Percentiles rank a stretch among this genome's conserved stretches.
phyloP scores from a whole-genome alignment of 2,888 invertebrate species.

The Acrobasis consociella region DNA sequence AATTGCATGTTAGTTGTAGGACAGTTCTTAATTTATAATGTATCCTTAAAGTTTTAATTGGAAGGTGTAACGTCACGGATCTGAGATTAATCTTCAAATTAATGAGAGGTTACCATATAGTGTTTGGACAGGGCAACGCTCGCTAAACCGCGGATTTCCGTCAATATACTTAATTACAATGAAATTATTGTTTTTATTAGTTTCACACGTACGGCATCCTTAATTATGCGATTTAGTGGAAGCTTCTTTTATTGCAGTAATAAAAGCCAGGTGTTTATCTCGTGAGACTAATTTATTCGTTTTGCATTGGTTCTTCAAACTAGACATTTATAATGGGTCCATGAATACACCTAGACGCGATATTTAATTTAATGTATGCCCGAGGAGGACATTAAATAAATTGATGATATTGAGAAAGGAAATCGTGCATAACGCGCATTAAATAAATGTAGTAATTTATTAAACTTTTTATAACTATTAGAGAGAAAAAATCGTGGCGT shows the following conservation, averaged over 20 bases:
- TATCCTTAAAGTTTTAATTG: not conserved
- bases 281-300: slow-evolving; percentile 13
- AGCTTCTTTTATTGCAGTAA: slow-evolving; percentile 14
- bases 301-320: slow-evolving; percentile 7
- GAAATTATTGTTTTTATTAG: slow-evolving; percentile 22
- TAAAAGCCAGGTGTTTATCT: slow-evolving; percentile 23
- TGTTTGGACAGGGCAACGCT: slow-evolving; percentile 8
- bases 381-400: slow-evolving; percentile 15
- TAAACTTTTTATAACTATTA: not conserved
- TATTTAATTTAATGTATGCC: not conserved
- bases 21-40: not conserved
- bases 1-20: not conserved
- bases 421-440: not conserved
- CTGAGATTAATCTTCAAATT: not conserved
- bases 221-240: slow-evolving; percentile 16
- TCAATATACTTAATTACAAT: slow-evolving; percentile 17
- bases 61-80: not conserved
- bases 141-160: slow-evolving; percentile 15
- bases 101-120: not conserved
- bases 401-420: slow-evolving; percentile 19
- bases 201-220: slow-evolving; percentile 18
- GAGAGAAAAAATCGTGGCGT: not conserved
- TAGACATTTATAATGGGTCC: not conserved
- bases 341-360: slow-evolving; percentile 7
- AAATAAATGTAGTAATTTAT: not conserved